These are phyloP conservation scores for Euphonia xanthogaster DNA, from an alignment of 2,797 vertebrate genomes.

Conservation along the genomic window DNA sequence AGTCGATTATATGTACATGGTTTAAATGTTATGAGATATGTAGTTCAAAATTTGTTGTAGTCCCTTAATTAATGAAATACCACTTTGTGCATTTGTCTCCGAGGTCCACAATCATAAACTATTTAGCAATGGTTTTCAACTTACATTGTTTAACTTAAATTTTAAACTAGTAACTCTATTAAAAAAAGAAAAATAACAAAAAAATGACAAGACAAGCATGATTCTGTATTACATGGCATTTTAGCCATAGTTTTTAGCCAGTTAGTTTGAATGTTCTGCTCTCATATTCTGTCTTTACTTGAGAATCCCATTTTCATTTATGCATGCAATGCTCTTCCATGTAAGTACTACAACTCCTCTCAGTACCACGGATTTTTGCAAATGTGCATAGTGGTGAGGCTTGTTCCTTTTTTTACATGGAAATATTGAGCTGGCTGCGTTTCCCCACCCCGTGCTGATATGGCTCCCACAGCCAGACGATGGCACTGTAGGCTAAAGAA, in stretches of 20 bases:
- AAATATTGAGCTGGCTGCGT: background rate
- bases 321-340: accelerated
- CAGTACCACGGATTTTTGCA: background rate
- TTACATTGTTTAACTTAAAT: background rate
- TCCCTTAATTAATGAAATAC: background rate
- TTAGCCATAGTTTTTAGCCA: background rate
- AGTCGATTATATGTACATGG: accelerated
- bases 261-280: background rate
- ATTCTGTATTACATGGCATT: background rate
- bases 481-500: constrained; percentile 75
- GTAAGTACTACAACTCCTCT: background rate
- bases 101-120: background rate
- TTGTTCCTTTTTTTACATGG: background rate
- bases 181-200: background rate
- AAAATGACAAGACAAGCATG: accelerated
- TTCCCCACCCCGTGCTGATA: background rate
- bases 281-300: background rate
- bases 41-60: background rate
- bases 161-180: background rate
- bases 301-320: background rate
- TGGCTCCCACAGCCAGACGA: constrained; percentile 69
- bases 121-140: background rate
- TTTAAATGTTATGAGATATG: accelerated
- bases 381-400: accelerated
- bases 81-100: background rate